Base-by-base conservation (phyloP, 1,140 invertebrate genomes). In the Drosophila nasuta region DNA sequence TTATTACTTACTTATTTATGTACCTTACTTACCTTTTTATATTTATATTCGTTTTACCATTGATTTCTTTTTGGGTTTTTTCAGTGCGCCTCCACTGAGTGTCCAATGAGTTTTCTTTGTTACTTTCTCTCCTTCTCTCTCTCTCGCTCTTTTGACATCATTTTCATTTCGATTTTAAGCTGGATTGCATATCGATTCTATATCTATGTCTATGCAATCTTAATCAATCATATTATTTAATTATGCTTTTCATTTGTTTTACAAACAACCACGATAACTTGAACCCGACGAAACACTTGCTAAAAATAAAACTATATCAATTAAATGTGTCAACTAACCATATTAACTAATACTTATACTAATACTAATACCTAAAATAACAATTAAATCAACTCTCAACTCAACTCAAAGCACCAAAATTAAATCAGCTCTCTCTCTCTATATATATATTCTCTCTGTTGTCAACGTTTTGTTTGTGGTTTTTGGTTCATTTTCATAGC, bases 251-350 rank as follows among this genome's bases (percentile, higher is more conserved):
- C 76, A 87, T 91, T 91, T 89, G 45, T n/a, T 71, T 88, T 77
- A 75, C 77, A 75, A 59, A 58, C 56, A 74, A 71, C 60, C 74
- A 82, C 54, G 73, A 81, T 81, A 92, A 91, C 87, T 92, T 92
- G 91, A 92, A 92, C 91, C 91, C 79, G 91, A 92, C 91, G 91
- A 92, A 87, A 92, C 91, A 92, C 91, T 91, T 83, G 85, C 83
- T 70, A 78, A 78, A 25, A 77, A 75, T 75, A 78, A 79, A 75
- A 70, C 66, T 70, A 75, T 89, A 87, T 75, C 25, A 80, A 81
- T 43, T 76, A 70, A 86, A 75, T 77, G 65, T 81, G 64, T 10
- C 33, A 69, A 59, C 20, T 75, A 81, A 64, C 33, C 59, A 68
- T 59, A 60, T 52, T 69, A 71, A 85, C 33, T 49, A 57, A 64